A percentile compares a stretch with the other conserved stretches of the same genome.
These are phyloP conservation scores for Conomelus anceps DNA, from an alignment of 2,888 invertebrate genomes.

Conservation along the genomic window DNA sequence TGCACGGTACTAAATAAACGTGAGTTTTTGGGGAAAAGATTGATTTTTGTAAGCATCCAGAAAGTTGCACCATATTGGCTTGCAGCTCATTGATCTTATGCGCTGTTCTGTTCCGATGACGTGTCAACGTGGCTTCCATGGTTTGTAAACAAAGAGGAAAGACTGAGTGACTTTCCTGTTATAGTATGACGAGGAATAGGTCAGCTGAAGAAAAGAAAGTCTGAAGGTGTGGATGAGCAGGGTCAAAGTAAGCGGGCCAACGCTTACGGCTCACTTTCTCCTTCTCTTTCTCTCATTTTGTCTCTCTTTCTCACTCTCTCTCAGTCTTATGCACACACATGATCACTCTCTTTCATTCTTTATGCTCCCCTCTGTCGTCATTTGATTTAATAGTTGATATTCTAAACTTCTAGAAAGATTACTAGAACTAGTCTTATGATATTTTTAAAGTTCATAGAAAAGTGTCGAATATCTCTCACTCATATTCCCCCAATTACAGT, in stretches of 20 bases:
- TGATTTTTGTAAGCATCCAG: background rate
- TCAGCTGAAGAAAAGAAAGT: background rate
- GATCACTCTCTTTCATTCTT: background rate
- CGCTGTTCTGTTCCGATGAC: no score
- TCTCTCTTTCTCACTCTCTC: background rate
- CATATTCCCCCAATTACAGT: no score
- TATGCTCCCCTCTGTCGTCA: background rate
- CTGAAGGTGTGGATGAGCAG: background rate
- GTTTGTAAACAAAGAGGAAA: background rate
- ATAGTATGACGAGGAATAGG: background rate
- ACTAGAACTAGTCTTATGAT: background rate
- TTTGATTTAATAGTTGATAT: background rate
- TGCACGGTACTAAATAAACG: no score
- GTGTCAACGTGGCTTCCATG: background rate
- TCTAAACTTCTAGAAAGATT: background rate
- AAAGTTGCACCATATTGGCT: background rate
- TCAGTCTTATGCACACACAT: background rate
- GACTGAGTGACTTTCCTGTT: background rate
- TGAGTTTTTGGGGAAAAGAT: background rate
- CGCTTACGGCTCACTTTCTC: background rate
- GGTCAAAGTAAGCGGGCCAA: background rate
- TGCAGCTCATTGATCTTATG: no score
- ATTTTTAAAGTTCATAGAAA: background rate
- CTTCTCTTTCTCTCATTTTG: background rate
- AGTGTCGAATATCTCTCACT: background rate